Base-by-base conservation (phyloP, 2,888 invertebrate species). In the Trachelus troglodyta region DNA sequence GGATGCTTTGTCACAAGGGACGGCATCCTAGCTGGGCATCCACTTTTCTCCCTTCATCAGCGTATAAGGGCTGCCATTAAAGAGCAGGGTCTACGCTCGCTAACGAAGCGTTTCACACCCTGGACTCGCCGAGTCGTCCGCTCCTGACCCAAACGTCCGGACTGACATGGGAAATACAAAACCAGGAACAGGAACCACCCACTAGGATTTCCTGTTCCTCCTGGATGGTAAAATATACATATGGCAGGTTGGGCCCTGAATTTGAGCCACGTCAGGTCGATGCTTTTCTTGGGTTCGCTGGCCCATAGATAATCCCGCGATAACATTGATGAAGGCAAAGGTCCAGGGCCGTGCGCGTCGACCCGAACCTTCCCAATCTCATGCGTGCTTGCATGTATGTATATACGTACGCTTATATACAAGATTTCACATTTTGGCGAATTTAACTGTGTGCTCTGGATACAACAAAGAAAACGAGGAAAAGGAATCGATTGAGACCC, bases 241-340 rank as follows among this genome's bases (percentile, higher is more conserved):
- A 56, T 23, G 9, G 9, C 23, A 56, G 6, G 0, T 56, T 23
- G 23, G 23, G 23, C 56, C 56, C 56, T 23, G 23, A 15, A 11
- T 71, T 71, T 71, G 31, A 31, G 4, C 33, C 33, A 34, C 33
- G 71, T 71, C 31, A 34, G 71, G 71, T 71, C 15, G 12, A 11
- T 33, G 11, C 12, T 34, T 31, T 9, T 79, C 40, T 78, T 76
- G 78, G 76, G 78, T 80, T 78, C 78, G 79, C 77, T 79, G 78
- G 79, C 79, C 80, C 79, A 81, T 81, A 83, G 84, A 85, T 85
- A 86, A 87, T 86, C 83, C 82, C 77, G 81, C 83, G 87, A 87
- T 87, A 87, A 87, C 85, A 84, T 83, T 86, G 87, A 86, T 85
- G 84, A 86, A 86, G 86, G 84, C 82, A 81, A 84, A 83, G 83